Base-by-base conservation (phyloP, 1,140 invertebrate species). In the Hylaeus volcanicus region DNA sequence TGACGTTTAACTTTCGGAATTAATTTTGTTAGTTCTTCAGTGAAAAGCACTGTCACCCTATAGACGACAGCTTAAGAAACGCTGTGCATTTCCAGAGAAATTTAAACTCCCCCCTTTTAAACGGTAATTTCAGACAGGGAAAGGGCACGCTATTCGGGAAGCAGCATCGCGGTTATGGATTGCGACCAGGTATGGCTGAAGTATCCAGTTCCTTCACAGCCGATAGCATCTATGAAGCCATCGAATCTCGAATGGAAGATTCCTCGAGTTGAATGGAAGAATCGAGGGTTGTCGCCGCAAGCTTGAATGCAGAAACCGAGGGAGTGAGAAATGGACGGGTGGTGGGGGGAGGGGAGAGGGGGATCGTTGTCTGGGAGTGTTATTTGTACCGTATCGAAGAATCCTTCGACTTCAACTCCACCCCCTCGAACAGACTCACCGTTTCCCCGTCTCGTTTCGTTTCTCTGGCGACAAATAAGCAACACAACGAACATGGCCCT, bases 381-480 rank as follows among this genome's bases (percentile, higher is more conserved):
- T 87, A 87, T 87, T 87, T 84, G 85, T 86, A 86, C 86, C 85
- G 78, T 86, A 86, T 87, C 82, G 82, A 86, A 73, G 75, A 73
- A 82, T 48, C 74, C 48, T 65, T 55, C 65, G 63, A 61, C 43
- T 78, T 73, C 41, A 84, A 75, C 55, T 26, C 73, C 72, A 65
- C n/a, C 65, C 76, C 37, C 63, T 58, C 72, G 64, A 85, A 71
- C 76, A 65, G 66, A 63, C 65, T 83, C 56, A 72, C 85, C 82
- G 68, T 86, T 84, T 86, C 73, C 85, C 86, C 66, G 68, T 56
- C 82, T 85, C 79, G 82, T 88, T 88, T 87, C 85, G 85, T 87
- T 82, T 82, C 82, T 87, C 85, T 83, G 74, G 73, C 86, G 85
- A 87, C 85, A 84, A 86, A 88, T 86, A 88, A 88, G 85, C 85